phyloP scores from a whole-genome alignment of 2,888 invertebrate genomes.

The Andrena camellia region DNA sequence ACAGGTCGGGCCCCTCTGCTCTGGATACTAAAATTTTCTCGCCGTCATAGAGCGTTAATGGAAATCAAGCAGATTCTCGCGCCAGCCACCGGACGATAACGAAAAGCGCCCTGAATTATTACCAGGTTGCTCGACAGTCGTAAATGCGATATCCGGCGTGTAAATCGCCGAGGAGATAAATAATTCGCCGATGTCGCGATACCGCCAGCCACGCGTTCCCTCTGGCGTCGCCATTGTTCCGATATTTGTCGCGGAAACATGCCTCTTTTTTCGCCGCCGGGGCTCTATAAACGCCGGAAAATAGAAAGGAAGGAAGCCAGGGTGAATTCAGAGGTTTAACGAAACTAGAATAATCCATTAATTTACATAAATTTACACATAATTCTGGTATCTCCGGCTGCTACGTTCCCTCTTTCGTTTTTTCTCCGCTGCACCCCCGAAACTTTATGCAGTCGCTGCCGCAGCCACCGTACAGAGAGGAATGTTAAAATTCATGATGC shows the following conservation, averaged over 20 bases:
- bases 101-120: not conserved
- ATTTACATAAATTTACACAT: constrained; percentile 66
- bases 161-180: constrained; percentile 1
- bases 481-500: constrained; percentile 57
- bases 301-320: constrained; percentile 39
- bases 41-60: not conserved
- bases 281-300: constrained; percentile 51
- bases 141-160: not conserved
- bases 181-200: constrained; percentile 5
- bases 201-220: not conserved
- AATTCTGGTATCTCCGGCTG: constrained; percentile 51
- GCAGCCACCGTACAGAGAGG: not conserved
- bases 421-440: constrained; percentile 23
- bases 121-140: not conserved
- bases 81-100: constrained; percentile 1
- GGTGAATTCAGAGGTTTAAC: constrained; percentile 58
- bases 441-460: constrained; percentile 45
- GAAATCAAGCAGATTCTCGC: constrained; percentile 2
- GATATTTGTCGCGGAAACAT: constrained; percentile 38
- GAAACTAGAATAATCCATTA: constrained; percentile 66
- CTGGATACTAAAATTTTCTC: not conserved
- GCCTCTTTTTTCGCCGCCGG: constrained; percentile 37
- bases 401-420: constrained; percentile 16
- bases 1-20: no score
- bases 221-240: constrained; percentile 35